Evolutionary conservation across 1,140 invertebrate genomes (phyloP), one percentile per base, ranked within the genome.

Genomic region (Trachymyrmex cornetzi): DNA sequence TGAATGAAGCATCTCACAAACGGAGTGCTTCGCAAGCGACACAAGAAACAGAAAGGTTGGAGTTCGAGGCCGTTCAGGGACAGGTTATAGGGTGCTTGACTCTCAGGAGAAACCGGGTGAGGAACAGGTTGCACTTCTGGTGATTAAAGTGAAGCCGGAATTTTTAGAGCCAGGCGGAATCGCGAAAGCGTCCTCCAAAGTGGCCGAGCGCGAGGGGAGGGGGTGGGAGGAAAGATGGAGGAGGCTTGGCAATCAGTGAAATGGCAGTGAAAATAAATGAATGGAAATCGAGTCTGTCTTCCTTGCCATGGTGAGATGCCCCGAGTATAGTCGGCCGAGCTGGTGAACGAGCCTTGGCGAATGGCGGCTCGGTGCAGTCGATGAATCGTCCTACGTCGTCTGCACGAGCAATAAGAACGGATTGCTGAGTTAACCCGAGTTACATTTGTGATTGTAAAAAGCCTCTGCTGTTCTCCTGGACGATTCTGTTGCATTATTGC

Each of bases 181-280:
- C 38, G 63, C 74, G 53, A 27, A 66, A 61, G 22, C 30, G 50
- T 55, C 34, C 34, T 30, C 55, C 72, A 57, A 81, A 63, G 63
- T 59, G 66, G 44, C 57, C 38, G 64, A 63, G 57, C 61, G 61
- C 72, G 77, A 34, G 44, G 63, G 22, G 53, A 12, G 7, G 80
- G 27, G 59, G 66, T 22, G 71, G 22, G 77, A 7, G 55, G 14
- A 7, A 71, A 57, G 30, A 27, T 85, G 84, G 84, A 88, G 86
- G 75, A 86, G 84, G 75, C 85, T 88, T 93, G 90, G 93, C 93
- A 94, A 94, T 94, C 94, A 94, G 90, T 91, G 94, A 93, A 94
- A 94, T 94, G 94, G 93, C 93, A 92, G 93, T 89, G 93, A 92
- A 94, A 94, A 94, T 94, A 94, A 94, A 94, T 94, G 93, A 94